Evolutionary conservation across 2,113 vertebrate species (phyloP).

Genomic region (Rana temporaria): DNA sequence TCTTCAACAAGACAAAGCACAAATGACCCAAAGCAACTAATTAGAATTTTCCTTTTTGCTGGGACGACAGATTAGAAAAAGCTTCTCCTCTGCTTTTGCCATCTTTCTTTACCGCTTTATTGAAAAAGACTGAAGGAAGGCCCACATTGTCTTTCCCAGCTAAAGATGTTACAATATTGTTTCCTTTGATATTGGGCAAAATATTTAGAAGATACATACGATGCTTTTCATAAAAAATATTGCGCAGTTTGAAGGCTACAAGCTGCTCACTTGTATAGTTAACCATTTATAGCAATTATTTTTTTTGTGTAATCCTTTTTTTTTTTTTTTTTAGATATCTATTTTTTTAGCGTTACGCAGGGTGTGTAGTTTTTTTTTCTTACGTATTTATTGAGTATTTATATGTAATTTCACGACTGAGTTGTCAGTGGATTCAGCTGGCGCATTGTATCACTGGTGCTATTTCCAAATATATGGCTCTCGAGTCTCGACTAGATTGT

Average conservation of each 20-base stretch:
- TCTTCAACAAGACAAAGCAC: too few relatives aligned
- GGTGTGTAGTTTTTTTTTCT: slow-evolving; percentile 48
- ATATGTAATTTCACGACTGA: slow-evolving; percentile 64
- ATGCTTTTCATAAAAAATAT: background rate
- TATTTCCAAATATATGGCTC: slow-evolving; percentile 50
- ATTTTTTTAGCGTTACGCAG: slow-evolving; percentile 53
- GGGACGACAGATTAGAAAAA: too few relatives aligned
- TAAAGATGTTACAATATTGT: too few relatives aligned
- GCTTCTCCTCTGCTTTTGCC: too few relatives aligned
- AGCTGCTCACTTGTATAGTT: background rate
- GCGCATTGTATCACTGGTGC: slow-evolving; percentile 61
- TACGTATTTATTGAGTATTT: slow-evolving; percentile 72
- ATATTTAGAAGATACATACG: too few relatives aligned
- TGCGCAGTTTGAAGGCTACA: background rate
- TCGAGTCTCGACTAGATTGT: background rate
- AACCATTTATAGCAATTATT: slow-evolving; percentile 21
- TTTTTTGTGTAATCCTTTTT: slow-evolving; percentile 45
- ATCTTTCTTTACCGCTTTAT: too few relatives aligned
- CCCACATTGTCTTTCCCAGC: too few relatives aligned
- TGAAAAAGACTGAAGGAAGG: too few relatives aligned
- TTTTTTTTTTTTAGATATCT: slow-evolving; percentile 34
- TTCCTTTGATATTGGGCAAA: too few relatives aligned
- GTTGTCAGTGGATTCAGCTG: slow-evolving; percentile 40
- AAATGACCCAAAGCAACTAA: too few relatives aligned
- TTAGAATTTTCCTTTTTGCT: too few relatives aligned